These are phyloP conservation scores for Phrixothrix hirtus DNA, from an alignment of 2,888 invertebrate species.

Conservation along the genomic window DNA sequence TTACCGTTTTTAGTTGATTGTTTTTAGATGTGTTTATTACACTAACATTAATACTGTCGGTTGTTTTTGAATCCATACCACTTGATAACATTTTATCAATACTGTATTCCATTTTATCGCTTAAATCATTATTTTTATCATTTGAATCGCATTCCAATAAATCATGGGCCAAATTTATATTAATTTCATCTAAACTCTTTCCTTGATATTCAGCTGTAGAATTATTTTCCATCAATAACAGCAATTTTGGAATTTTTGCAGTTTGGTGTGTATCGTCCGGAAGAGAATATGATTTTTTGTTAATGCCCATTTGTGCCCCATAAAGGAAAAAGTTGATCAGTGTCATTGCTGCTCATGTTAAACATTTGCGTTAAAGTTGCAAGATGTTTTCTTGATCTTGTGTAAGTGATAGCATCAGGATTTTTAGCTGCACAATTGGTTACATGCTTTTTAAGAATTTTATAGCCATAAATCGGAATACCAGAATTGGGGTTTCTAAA, in stretches of 20 bases:
- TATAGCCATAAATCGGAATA: constrained; percentile 32
- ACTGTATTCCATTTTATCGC: too few relatives aligned
- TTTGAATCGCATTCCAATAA: neutral
- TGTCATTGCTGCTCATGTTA: neutral
- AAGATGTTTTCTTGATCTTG: neutral
- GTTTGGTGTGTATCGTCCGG: neutral
- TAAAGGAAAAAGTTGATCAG: neutral
- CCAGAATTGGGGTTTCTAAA: constrained; percentile 13
- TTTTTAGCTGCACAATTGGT: too few relatives aligned
- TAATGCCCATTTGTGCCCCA: neutral
- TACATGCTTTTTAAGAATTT: constrained; percentile 30
- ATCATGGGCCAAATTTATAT: neutral
- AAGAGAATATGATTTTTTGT: neutral
- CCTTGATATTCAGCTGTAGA: neutral
- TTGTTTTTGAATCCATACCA: too few relatives aligned
- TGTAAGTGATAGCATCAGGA: neutral
- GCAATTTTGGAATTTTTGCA: neutral
- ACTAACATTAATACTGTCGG: too few relatives aligned
- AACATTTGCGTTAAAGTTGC: neutral
- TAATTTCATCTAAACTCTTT: neutral
- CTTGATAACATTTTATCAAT: too few relatives aligned
- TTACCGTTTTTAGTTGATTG: too few relatives aligned
- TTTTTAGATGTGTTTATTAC: neutral
- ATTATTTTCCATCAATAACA: neutral
- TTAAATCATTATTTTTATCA: neutral